These are phyloP conservation scores for Acleris holmiana DNA, from an alignment of 2,888 invertebrate species.

Conservation along the genomic window DNA sequence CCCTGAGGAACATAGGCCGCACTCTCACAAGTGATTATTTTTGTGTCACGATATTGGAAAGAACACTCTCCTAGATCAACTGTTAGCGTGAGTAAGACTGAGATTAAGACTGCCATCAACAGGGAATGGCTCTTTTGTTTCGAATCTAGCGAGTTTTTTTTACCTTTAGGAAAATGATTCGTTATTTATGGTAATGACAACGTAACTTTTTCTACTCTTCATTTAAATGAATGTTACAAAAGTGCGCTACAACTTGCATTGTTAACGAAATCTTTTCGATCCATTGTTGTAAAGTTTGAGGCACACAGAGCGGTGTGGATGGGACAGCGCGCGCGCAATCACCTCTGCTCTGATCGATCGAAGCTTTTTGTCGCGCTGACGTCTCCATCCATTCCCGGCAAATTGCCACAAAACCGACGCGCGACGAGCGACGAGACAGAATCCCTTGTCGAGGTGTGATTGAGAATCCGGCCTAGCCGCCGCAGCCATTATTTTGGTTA, in stretches of 20 bases:
- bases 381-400: slow-evolving; percentile 79
- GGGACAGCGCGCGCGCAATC: slow-evolving; percentile 68
- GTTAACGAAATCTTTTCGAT: slow-evolving; percentile 22
- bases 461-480: slow-evolving; percentile 58
- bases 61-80: slow-evolving; percentile 44
- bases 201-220: not conserved
- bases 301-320: slow-evolving; percentile 36
- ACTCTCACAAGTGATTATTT: slow-evolving; percentile 59
- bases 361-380: slow-evolving; percentile 81
- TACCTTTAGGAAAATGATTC: not conserved
- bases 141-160: slow-evolving; percentile 2
- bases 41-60: slow-evolving; percentile 55
- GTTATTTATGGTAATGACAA: not conserved
- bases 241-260: slow-evolving; percentile 15
- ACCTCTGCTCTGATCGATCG: slow-evolving; percentile 71
- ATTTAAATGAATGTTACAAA: slow-evolving; percentile 5
- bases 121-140: slow-evolving; percentile 21
- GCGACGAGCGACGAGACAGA: slow-evolving; percentile 52
- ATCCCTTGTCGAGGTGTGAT: slow-evolving; percentile 70
- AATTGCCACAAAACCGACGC: slow-evolving; percentile 67
- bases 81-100: slow-evolving; percentile 27
- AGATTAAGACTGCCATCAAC: slow-evolving; percentile 24
- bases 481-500: slow-evolving; percentile 73
- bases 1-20: slow-evolving; percentile 46
- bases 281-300: slow-evolving; percentile 34